Base-by-base conservation (phyloP, 2,113 vertebrate genomes). In the Boulengeromyrus knoepffleri region DNA sequence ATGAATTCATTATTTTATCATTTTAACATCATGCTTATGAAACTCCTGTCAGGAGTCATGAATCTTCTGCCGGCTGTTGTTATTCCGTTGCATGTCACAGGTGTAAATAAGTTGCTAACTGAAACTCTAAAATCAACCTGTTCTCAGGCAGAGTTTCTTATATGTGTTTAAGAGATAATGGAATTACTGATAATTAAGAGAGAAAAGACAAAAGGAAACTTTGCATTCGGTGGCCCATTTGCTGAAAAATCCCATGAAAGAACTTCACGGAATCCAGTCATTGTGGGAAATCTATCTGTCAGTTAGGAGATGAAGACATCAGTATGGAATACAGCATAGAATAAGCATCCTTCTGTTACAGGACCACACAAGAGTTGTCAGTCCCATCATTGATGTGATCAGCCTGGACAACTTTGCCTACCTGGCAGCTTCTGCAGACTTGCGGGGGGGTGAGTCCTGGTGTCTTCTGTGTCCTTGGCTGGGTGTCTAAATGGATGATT, bases 381-480 rank as follows among this genome's bases (percentile, higher is more conserved):
- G 99, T 94, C 99, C 99, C 90, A 99, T 99, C 95, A 99, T 99
- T 0, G 99, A 99, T n/a, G 99, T 99, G 93, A 99, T 99, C 97
- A 99, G 98, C 93, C 95, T 99, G 96, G 99, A 99, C 92, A 99
- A 99, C 95, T 99, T 99, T 89, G 99, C 98, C 90, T 99, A 99
- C 93, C 94, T 99, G 93, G 99, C 99, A 45, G 99, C 99, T 2
- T 99, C 99, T 42, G 99, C 99, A 36, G 99, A 99, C 93, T 95
- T 99, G 91, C 96, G 99, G 46, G 99, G 99, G 97, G 99, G 99
- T 99, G 89, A 91, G 97, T 95, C 88, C 10, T 9, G 0, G 10
- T 85, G 8, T 77, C 36, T 42, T 13, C 12, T 17, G 4, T 19
- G 36, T 19, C 74, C 74, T 36, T 24, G 83, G 9, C 17, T 24